Evolutionary conservation across 2,797 vertebrate species (phyloP), one percentile per base, ranked within the genome.

Genomic region (Psittacula derbiana): DNA sequence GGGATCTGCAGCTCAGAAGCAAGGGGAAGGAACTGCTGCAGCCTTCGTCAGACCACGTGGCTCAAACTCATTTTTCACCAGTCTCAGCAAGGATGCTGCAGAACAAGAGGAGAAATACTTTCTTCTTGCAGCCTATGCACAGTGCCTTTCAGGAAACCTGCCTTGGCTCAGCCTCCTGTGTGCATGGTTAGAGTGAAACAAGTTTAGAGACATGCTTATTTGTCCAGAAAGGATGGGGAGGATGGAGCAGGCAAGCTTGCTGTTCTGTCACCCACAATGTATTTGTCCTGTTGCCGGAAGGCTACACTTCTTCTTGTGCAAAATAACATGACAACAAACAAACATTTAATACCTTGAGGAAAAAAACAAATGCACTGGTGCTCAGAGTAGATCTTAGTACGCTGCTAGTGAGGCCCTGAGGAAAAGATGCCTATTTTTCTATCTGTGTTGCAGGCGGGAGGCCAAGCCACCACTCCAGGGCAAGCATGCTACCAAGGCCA

Each of bases 61-160:
- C 44, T 87, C 43, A 47, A 40, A 57, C 10, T 13, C 5, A 13
- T 55, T 82, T 80, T 38, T 58, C 31, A 40, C n/a, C 28, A 8
- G 25, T 36, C 64, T 76, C 71, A 53, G 28, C 10, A 6, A 38
- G 50, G 27, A 50, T 0, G 2, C 47, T 86, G 50, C 10, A 84
- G 49, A 76, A 19, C 28, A 74, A 67, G 46, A 44, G 53, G 20
- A 64, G 13, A 64, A 88, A 80, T 30, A 10, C 23, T 31, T 13
- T 53, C 30, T 60, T 82, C 47, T 55, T 1, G 1, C 13, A 55
- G 36, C 49, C 12, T 24, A 15, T 1, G 1, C 2, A 7, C 2
- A 0, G 10, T 0, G 3, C 16, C 28, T 74, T 88, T 65, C 50
- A 38, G 14, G 36, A 43, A 41, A 61, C 46, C 71, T 40, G 36